Conservation (phyloP, 53 echinoderm and acorn worm genomes). For the Luidia sarsii region DNA sequence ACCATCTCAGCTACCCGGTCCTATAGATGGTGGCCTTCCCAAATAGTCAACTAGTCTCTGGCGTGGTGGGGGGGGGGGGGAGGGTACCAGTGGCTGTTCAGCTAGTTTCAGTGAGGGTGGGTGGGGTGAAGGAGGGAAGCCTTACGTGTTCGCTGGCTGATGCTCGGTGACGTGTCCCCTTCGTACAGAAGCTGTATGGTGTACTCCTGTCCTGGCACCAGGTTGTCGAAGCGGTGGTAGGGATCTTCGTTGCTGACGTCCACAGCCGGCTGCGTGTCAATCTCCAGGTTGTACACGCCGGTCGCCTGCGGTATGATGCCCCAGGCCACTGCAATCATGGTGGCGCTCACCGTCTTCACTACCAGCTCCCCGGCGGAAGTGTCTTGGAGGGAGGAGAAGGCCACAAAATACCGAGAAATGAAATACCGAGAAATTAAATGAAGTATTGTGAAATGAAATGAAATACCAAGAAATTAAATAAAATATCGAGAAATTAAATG, state of each 20-base stretch:
- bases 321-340: slow-evolving; percentile 19
- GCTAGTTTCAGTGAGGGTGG: too few species aligned
- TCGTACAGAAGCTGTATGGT: slow-evolving; percentile 32
- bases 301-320: slow-evolving; percentile 2
- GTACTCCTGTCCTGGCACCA: slow-evolving; percentile 26
- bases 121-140: too few species aligned
- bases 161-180: too few species aligned
- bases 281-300: not conserved
- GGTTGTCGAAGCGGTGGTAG: not conserved
- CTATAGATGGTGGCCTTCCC: too few species aligned
- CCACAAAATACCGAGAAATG: not conserved
- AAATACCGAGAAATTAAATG: not conserved
- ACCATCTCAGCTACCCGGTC: too few species aligned
- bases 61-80: too few species aligned
- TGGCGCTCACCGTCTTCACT: slow-evolving; percentile 1
- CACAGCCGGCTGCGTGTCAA: not conserved
- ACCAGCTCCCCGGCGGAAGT: slow-evolving; percentile 33
- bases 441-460: not conserved
- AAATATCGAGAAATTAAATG: not conserved
- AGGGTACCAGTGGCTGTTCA: too few species aligned
- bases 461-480: not conserved
- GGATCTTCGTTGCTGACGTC: not conserved
- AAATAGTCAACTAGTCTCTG: too few species aligned
- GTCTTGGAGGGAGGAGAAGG: not conserved
- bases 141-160: slow-evolving; percentile 40